phyloP scores from a whole-genome alignment of 1,140 invertebrate species.

The Temnothorax nylanderi region DNA sequence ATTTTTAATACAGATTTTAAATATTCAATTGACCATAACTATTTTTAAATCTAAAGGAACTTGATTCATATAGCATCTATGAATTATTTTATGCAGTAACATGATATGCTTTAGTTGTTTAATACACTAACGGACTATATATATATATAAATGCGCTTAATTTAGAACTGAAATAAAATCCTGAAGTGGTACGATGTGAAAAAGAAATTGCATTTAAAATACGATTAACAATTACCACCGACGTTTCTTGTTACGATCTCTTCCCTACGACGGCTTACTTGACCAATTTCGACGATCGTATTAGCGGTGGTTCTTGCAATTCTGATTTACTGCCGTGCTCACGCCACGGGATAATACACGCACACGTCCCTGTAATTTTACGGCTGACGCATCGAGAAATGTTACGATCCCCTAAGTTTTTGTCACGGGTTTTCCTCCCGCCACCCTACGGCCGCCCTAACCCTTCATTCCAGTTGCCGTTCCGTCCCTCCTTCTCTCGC shows the following conservation, averaged over 20 bases:
- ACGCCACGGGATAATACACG: slow-evolving; percentile 40
- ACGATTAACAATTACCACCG: slow-evolving; percentile 3
- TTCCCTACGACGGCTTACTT: neutral
- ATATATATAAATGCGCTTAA: neutral
- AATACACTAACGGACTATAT: neutral
- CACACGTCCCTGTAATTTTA: slow-evolving; percentile 43
- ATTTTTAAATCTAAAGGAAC: neutral
- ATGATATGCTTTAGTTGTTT: neutral
- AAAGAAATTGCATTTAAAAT: neutral
- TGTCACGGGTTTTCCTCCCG: slow-evolving; percentile 40
- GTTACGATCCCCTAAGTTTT: slow-evolving; percentile 55
- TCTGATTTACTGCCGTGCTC: slow-evolving; percentile 50
- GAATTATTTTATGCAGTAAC: slow-evolving; percentile 10
- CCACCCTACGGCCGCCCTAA: slow-evolving; percentile 22
- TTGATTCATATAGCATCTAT: neutral
- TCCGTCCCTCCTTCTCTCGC: slow-evolving; percentile 44
- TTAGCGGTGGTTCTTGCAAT: slow-evolving; percentile 24
- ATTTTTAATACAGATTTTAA: slow-evolving; percentile 42
- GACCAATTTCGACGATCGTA: slow-evolving; percentile 14
- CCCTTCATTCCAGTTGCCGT: slow-evolving; percentile 35
- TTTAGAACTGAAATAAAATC: slow-evolving; percentile 20
- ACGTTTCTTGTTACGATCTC: slow-evolving; percentile 3
- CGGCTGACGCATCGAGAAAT: slow-evolving; percentile 27
- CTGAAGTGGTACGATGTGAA: neutral
- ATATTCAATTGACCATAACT: neutral